Percentiles rank a stretch among this genome's conserved stretches.
These are phyloP conservation scores for Eremophila alpestris DNA, from an alignment of 2,797 vertebrate species.

Conservation along the genomic window DNA sequence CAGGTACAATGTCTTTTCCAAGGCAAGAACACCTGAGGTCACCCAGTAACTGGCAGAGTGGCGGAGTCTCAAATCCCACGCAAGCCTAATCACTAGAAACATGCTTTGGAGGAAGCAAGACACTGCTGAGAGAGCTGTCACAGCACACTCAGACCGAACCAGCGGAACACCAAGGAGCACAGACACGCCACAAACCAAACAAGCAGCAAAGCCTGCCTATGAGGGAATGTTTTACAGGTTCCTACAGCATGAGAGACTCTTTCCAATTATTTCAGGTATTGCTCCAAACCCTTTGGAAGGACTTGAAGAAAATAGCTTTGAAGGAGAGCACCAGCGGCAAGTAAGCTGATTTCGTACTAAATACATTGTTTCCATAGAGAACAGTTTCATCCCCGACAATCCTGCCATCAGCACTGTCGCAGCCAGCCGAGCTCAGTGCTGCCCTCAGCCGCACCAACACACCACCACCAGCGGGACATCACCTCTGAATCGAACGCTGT, in stretches of 20 bases:
- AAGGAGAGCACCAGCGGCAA: neutral
- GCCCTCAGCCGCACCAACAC: neutral
- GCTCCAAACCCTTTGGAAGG: neutral
- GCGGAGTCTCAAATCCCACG: accelerated
- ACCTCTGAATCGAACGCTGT: accelerated
- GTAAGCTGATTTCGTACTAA: neutral
- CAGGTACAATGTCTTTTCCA: neutral
- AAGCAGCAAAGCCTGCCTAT: neutral
- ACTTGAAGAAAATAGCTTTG: neutral
- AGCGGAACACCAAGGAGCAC: neutral
- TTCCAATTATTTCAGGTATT: neutral
- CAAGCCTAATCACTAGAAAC: neutral
- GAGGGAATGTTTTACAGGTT: neutral
- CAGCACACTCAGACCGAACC: neutral
- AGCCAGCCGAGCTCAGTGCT: neutral
- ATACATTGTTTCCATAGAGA: neutral
- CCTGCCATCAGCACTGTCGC: accelerated
- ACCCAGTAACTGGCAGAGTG: neutral
- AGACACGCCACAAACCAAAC: neutral
- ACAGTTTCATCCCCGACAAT: neutral
- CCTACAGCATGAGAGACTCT: neutral
- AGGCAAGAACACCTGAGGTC: neutral
- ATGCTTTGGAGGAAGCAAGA: neutral
- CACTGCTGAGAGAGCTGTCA: neutral
- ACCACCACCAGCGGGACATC: accelerated